phyloP scores from a whole-genome alignment of 2,113 vertebrate species.

The Thalassoma bifasciatum region DNA sequence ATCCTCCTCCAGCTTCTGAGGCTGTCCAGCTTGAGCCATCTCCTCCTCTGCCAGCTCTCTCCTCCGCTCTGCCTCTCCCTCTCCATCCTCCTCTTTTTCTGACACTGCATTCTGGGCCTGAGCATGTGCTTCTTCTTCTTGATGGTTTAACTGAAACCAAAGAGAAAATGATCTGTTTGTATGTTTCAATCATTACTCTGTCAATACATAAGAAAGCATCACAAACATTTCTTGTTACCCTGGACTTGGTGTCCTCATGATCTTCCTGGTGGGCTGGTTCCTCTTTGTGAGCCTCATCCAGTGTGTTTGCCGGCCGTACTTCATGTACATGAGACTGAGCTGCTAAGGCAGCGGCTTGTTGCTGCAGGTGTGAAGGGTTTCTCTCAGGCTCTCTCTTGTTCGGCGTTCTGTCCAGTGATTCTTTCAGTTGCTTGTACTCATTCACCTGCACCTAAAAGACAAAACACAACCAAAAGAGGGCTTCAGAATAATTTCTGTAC shows the following conservation, averaged over 20 bases:
- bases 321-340: constrained; percentile 27
- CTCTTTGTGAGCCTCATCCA: constrained; percentile 5
- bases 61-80: constrained; percentile 89
- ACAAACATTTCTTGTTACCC: constrained; percentile 52
- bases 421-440: constrained; percentile 91
- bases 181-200: not conserved
- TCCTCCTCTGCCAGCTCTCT: constrained; percentile 92
- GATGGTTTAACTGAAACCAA: constrained; percentile 38
- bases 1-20: constrained; percentile 85
- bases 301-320: not conserved
- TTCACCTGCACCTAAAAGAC: constrained; percentile 89
- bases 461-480: not conserved
- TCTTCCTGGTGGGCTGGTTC: constrained; percentile 9
- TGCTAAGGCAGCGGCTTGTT: not conserved
- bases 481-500: not conserved
- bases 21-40: constrained; percentile 90
- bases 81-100: constrained; percentile 81
- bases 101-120: constrained; percentile 53
- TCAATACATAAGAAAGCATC: not conserved
- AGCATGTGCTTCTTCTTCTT: constrained; percentile 52
- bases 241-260: constrained; percentile 36
- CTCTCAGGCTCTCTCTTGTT: constrained; percentile 77
- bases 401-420: constrained; percentile 86
- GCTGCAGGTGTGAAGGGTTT: constrained; percentile 25
- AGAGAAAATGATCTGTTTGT: not conserved